Evolutionary conservation across 1,140 invertebrate species (phyloP).

Genomic region (Lutraria rhynchaena): DNA sequence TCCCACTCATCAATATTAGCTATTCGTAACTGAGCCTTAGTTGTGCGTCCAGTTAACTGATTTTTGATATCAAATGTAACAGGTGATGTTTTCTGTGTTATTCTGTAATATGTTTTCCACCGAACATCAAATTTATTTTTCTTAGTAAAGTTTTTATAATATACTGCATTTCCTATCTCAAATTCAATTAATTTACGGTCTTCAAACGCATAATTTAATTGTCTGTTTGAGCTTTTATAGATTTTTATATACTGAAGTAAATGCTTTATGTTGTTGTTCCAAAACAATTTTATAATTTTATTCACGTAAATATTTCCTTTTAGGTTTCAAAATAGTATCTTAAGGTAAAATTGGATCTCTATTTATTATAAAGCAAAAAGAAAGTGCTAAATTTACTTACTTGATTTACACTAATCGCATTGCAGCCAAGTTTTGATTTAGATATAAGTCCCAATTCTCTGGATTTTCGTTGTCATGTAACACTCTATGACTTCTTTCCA

Average conservation of each 20-base stretch:
- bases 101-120: constrained; percentile 36
- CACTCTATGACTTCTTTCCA: constrained; percentile 40
- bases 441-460: constrained; percentile 54
- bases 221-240: constrained; percentile 31
- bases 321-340: constrained; percentile 50
- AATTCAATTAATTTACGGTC: constrained; percentile 5
- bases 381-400: constrained; percentile 37
- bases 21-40: constrained; percentile 14
- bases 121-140: constrained; percentile 33
- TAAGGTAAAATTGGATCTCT: constrained; percentile 41
- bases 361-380: constrained; percentile 35
- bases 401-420: constrained; percentile 50
- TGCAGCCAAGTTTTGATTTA: constrained; percentile 53
- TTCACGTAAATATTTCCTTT: constrained; percentile 15
- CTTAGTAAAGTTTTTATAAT: constrained; percentile 46
- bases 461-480: constrained; percentile 29
- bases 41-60: constrained; percentile 30
- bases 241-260: constrained; percentile 27
- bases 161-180: constrained; percentile 41
- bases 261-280: constrained; percentile 48
- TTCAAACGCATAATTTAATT: constrained; percentile 40
- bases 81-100: constrained; percentile 33
- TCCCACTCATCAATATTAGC: constrained; percentile 30
- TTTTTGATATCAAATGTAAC: constrained; percentile 47
- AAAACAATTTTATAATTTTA: background rate